phyloP scores from a whole-genome alignment of 2,113 vertebrate species.

The Sardina pilchardus region DNA sequence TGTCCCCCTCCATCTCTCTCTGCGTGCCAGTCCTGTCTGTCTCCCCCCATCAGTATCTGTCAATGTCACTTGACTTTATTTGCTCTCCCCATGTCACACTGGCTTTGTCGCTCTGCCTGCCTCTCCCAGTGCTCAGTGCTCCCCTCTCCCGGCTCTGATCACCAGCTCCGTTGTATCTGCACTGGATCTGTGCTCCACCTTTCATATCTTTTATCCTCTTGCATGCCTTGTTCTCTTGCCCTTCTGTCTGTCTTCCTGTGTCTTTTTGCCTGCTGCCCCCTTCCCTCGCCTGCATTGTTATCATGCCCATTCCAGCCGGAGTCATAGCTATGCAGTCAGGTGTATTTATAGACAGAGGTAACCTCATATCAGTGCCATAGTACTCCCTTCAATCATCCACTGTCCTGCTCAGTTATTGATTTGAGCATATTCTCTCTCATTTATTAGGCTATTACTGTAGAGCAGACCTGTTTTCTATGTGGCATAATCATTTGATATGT shows the following conservation, averaged over 20 bases:
- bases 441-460: not conserved
- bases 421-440: not conserved
- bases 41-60: slow-evolving; percentile 14
- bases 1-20: not conserved
- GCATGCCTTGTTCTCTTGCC: not conserved
- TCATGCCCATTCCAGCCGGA: slow-evolving; percentile 39
- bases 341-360: slow-evolving; percentile 63
- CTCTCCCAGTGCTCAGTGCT: not conserved
- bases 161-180: not conserved
- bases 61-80: slow-evolving; percentile 1
- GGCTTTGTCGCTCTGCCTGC: slow-evolving; percentile 38
- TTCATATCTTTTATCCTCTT: not conserved
- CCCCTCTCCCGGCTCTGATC: not conserved
- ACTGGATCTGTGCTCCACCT: not conserved
- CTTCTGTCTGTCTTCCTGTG: not conserved
- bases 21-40: slow-evolving; percentile 34
- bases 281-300: slow-evolving; percentile 37
- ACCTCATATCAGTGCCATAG: slow-evolving; percentile 43
- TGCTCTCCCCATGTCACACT: slow-evolving; percentile 46
- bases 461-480: not conserved
- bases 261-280: not conserved
- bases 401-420: not conserved
- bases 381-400: not conserved
- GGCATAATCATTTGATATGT: not conserved
- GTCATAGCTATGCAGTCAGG: slow-evolving; percentile 34